These are phyloP conservation scores for Myotis yumanensis DNA, from an alignment of 2,113 vertebrate genomes.

Conservation along the genomic window DNA sequence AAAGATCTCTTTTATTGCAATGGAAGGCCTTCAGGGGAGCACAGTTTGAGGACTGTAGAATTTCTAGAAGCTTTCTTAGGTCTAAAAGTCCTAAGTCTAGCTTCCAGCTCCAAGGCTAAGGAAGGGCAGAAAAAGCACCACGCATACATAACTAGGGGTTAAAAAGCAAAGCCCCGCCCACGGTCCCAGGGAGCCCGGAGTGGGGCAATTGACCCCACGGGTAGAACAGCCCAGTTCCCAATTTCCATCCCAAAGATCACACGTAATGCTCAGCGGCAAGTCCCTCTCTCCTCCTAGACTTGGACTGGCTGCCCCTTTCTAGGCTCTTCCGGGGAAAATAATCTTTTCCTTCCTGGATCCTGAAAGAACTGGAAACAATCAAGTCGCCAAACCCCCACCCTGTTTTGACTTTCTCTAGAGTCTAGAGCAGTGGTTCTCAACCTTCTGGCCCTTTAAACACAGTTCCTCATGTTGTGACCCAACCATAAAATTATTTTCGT, in stretches of 20 bases:
- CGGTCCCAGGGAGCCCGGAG: too few relatives aligned
- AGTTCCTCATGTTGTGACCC: too few relatives aligned
- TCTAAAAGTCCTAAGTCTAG: not conserved
- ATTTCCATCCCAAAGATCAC: not conserved
- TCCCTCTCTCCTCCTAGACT: not conserved
- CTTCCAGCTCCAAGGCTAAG: not conserved
- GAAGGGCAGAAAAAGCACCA: not conserved
- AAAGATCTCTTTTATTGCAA: not conserved
- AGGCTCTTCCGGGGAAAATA: not conserved
- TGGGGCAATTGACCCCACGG: fast-evolving
- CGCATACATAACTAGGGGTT: not conserved
- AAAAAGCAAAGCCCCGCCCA: not conserved
- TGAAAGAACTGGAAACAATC: not conserved
- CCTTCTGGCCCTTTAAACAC: too few relatives aligned
- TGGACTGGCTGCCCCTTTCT: not conserved
- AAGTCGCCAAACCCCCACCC: not conserved
- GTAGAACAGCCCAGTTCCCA: not conserved
- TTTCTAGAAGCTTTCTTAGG: not conserved
- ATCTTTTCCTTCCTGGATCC: slow-evolving; percentile 28
- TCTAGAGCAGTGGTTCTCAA: too few relatives aligned
- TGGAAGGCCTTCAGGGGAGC: not conserved
- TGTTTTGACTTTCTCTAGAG: not conserved
- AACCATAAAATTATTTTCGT: too few relatives aligned
- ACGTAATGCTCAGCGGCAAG: not conserved
- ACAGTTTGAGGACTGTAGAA: not conserved